These are phyloP conservation scores for Hypsibius dujardini DNA, from an alignment of 1,140 invertebrate genomes.

Conservation along the genomic window DNA sequence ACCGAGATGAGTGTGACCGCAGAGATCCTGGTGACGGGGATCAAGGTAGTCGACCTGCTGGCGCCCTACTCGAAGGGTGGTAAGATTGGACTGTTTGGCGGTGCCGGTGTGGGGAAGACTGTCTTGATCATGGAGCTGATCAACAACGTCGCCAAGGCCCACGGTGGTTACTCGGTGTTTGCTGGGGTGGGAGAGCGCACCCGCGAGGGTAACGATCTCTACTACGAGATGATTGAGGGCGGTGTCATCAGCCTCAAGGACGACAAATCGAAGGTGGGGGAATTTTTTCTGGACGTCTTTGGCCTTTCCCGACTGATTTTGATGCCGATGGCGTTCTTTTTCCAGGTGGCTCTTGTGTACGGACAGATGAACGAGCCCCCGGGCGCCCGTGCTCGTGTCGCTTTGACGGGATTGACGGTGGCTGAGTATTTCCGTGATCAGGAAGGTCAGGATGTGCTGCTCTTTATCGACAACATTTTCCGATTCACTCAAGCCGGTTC, in stretches of 20 bases:
- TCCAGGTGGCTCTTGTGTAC: conserved; percentile 77
- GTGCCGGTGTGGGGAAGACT: conserved; percentile 97
- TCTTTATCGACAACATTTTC: conserved; percentile 99
- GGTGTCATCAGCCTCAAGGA: conserved; percentile 77
- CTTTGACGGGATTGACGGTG: conserved; percentile 78
- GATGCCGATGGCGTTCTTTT: conserved; percentile 8
- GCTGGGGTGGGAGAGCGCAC: conserved; percentile 97
- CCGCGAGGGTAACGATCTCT: conserved; percentile 95
- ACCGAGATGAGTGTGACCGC: conserved; percentile 94
- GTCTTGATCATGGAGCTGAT: conserved; percentile 99
- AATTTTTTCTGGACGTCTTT: conserved; percentile 18
- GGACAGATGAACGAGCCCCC: conserved; percentile 99
- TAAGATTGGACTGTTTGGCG: conserved; percentile 97
- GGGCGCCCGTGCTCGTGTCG: conserved; percentile 89
- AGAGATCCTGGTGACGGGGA: conserved; percentile 91
- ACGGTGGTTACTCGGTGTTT: conserved; percentile 99
- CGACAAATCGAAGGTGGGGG: conserved; percentile 44
- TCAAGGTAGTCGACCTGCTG: conserved; percentile 89
- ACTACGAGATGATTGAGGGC: conserved; percentile 98
- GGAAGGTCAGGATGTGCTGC: conserved; percentile 94
- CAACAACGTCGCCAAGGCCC: conserved; percentile 99
- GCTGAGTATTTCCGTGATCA: conserved; percentile 97
- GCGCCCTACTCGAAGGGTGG: conserved; percentile 89
- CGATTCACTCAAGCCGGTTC: conserved; percentile 99
- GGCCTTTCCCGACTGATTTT: conserved; percentile 18